Conservation (phyloP, 2,888 invertebrate species). For the Agrilus mali region DNA sequence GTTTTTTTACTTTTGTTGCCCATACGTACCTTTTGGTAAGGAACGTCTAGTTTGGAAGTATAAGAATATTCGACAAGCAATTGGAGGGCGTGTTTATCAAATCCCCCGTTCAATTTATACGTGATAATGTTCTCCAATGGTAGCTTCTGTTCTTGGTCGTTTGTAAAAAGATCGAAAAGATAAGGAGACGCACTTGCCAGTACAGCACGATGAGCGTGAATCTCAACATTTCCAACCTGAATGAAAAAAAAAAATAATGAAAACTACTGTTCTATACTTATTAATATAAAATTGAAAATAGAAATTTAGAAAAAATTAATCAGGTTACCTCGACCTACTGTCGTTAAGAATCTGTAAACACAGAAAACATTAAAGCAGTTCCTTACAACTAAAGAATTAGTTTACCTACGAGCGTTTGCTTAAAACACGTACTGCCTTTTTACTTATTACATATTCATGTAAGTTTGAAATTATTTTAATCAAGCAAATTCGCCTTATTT, state of each 20-base stretch:
- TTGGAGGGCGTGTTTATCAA: conserved; percentile 56
- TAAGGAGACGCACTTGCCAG: conserved; percentile 67
- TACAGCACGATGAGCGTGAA: conserved; percentile 67
- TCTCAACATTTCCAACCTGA: conserved; percentile 55
- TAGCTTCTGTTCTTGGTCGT: conserved; percentile 37
- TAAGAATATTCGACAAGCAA: conserved; percentile 73
- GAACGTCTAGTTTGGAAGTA: conserved; percentile 52
- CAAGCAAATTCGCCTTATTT: too few species aligned
- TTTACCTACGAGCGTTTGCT: conserved; percentile 13
- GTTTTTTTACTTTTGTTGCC: too few species aligned
- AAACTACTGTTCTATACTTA: conserved; percentile 13
- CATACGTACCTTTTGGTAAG: conserved; percentile 32
- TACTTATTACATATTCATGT: too few species aligned
- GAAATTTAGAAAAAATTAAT: conserved; percentile 18
- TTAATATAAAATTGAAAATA: conserved; percentile 12
- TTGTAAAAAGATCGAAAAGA: conserved; percentile 59
- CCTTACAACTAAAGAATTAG: conserved; percentile 16
- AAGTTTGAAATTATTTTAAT: conserved; percentile 3
- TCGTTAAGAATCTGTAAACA: conserved; percentile 30
- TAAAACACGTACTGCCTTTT: too few species aligned
- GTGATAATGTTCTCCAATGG: conserved; percentile 38
- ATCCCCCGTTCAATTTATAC: conserved; percentile 50
- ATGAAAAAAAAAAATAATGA: conserved; percentile 17
- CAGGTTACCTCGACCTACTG: conserved; percentile 29
- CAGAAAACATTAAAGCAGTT: conserved; percentile 33